Conservation (phyloP, 2,113 vertebrate genomes). For the Tamias sibiricus region DNA sequence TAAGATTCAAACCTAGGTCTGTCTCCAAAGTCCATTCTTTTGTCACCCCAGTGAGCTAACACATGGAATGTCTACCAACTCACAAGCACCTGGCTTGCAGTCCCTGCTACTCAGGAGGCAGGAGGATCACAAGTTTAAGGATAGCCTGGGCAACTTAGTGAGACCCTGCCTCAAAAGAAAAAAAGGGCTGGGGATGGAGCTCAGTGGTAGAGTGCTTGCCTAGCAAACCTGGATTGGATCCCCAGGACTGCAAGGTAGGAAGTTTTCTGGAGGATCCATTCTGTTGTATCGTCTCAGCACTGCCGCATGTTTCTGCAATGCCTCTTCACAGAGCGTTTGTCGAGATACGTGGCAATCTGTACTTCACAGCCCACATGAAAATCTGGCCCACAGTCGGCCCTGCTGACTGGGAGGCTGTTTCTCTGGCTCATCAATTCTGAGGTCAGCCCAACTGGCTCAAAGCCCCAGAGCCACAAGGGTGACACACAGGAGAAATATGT, state of each 20-base stretch:
- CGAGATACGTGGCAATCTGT: slow-evolving; percentile 63
- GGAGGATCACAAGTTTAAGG: background rate
- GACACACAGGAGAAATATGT: slow-evolving; percentile 62
- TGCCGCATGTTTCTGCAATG: background rate
- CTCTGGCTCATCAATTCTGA: slow-evolving; percentile 67
- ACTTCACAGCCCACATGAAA: slow-evolving; percentile 58
- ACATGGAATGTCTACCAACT: background rate
- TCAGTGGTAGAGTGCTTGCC: background rate
- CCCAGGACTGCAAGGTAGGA: background rate
- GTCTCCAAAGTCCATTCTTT: background rate
- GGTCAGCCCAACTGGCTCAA: slow-evolving; percentile 70
- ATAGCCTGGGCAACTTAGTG: background rate
- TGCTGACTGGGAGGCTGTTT: slow-evolving; percentile 36
- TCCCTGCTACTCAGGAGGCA: background rate
- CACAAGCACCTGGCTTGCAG: background rate
- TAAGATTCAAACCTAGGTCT: slow-evolving; percentile 17
- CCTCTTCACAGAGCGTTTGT: slow-evolving; percentile 15
- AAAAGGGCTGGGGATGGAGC: background rate
- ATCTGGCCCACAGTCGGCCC: slow-evolving; percentile 68
- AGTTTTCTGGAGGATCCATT: background rate
- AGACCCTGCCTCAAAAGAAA: background rate
- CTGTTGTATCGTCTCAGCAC: background rate
- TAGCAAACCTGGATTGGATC: background rate
- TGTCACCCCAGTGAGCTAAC: background rate
- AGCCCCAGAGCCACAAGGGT: slow-evolving; percentile 59